These are phyloP conservation scores for Chaetodon trifascialis DNA, from an alignment of 2,113 vertebrate species.

Conservation along the genomic window DNA sequence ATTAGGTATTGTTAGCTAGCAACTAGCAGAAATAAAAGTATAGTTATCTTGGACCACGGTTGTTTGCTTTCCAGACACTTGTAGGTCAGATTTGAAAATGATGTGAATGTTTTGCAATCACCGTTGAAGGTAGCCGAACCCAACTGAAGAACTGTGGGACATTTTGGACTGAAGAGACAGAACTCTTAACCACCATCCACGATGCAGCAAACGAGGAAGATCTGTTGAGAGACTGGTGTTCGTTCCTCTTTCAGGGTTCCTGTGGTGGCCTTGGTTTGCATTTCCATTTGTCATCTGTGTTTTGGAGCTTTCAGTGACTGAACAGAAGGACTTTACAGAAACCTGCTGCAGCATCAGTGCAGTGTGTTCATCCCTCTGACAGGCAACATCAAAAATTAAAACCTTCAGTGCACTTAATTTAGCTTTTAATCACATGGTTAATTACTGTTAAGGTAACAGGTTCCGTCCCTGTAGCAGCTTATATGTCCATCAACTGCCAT, in stretches of 20 bases:
- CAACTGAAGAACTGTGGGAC: not conserved
- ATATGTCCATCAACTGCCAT: not conserved
- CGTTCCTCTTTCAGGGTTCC: no score
- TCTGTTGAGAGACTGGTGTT: no score
- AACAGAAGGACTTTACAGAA: not conserved
- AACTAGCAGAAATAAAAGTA: no score
- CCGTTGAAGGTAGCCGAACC: no score
- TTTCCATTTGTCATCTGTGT: not conserved
- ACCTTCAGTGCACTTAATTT: conserved; percentile 9
- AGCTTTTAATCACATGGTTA: not conserved
- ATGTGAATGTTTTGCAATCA: no score
- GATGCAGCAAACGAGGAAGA: no score
- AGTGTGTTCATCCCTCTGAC: not conserved
- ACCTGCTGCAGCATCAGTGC: not conserved
- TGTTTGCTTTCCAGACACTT: no score
- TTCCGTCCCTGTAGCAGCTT: not conserved
- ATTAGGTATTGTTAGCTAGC: no score
- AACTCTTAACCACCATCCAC: no score
- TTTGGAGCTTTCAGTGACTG: not conserved
- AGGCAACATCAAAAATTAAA: not conserved
- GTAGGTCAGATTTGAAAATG: no score
- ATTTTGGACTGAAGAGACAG: not conserved
- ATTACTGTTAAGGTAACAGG: not conserved
- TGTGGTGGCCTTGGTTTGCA: not conserved
- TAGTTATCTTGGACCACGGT: no score